Base-by-base conservation (phyloP, 1,140 invertebrate genomes). In the Tetramorium simillimum region DNA sequence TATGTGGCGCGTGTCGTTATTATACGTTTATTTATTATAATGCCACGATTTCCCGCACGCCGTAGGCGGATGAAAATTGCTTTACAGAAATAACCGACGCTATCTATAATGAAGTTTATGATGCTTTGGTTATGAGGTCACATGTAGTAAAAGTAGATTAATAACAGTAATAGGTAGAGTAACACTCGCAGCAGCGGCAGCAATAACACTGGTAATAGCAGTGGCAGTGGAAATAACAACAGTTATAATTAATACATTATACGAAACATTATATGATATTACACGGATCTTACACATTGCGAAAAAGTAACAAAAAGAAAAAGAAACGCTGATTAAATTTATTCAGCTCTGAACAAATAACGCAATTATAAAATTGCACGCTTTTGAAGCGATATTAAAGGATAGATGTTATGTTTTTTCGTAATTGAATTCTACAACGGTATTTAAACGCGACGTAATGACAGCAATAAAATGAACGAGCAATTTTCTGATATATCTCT, bases 1-100 rank as follows among this genome's bases (percentile, higher is more conserved):
- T 92, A 94, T 94, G 86, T 93, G 92, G 92, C 90, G 93, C 93
- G 89, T 94, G 90, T 93, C 92, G 88, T 92, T 91, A 92, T 94
- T 92, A 93, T 89, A 91, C 93, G 94, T 94, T 94, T 94, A 92
- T 91, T 91, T 87, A 93, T 94, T 92, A 86, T 87, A 69, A 81
- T 82, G 86, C 85, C 33, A 76, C 81, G 28, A 67, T 87, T 51
- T 80, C 67, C 28, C 86, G 28, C 37, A 40, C 12, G 5, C 7
- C 49, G 14, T 3, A 37, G 18, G n/a, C 24, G 80, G 46, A 56
- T 49, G 56, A 75, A 84, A 60, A 60, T 46, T 60, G 69, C 69
- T 37, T 24, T 14, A 40, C 28, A 72, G 24, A 28, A 72, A 82
- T 28, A 46, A 28, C 16, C 24, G 63, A 80, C 49, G 33, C n/a